Evolutionary conservation across 2,888 invertebrate species (phyloP), one percentile per base, ranked within the genome.

Genomic region (Heliconius erato): DNA sequence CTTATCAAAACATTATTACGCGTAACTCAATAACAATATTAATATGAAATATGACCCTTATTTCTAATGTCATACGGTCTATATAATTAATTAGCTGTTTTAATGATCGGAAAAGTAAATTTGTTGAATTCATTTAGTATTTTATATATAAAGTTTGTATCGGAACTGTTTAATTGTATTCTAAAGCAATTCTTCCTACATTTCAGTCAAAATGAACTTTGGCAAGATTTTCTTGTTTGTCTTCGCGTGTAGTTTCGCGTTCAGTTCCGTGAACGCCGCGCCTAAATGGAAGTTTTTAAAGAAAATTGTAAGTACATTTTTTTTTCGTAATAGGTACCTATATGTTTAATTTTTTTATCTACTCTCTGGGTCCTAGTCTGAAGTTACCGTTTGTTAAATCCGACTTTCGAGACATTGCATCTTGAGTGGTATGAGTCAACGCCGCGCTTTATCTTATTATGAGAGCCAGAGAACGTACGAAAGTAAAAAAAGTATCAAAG

Each of bases 131-230:
- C 9, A 63, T 76, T n/a, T n/a, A 63, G n/a, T n/a, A n/a, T 40
- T 76, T 63, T n/a, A n/a, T 76, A 76, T 76, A 76, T 76, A 76
- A 40, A 63, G 16, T 26, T 35, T 63, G 16, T 40, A 35, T 63
- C 16, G 14, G 12, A 11, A 40, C n/a, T 14, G 26, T 63, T 63
- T 63, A n/a, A 59, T 40, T 63, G 32, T 63, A 63, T 76, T 76
- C 6, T 16, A 63, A 40, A 59, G n/a, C 59, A 4, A 76, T 19
- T 14, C 7, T 2, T 72, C 9, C 16, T n/a, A n/a, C 4, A 19
- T 16, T 69, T 35, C 14, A 44, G 44, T 26, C 1, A 90, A 86
- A 87, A 92, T 91, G 92, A 90, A 91, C 85, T 91, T 91, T 80
- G 54, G 84, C 2, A 86, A 85, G 68, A 82, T 89, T 44, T 85